Evolutionary conservation across 1,140 invertebrate genomes (phyloP), one percentile per base, ranked within the genome.

Genomic region (Pantala flavescens): DNA sequence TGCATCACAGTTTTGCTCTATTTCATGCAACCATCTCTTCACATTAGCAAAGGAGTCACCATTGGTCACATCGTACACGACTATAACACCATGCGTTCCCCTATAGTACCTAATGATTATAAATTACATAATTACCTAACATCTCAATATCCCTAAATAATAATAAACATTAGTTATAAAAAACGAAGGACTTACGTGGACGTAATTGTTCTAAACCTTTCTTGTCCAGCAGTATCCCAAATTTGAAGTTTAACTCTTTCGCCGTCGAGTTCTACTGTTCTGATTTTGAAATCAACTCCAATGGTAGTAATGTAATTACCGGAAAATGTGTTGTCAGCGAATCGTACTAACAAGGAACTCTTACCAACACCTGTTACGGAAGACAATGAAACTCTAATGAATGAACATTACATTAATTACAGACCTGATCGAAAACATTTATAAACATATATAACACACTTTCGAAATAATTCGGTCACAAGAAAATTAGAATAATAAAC

Each of bases 271-370:
- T 93, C 91, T 77, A 99, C 90, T 76, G 97, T 99, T 80, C 96
- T 88, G 80, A 99, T 99, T 89, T 99, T 99, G 84, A 99, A 99
- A 86, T 99, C 98, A 43, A 99, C 98, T 74, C 98, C 98, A 84
- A 99, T 99, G 28, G 98, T 99, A 55, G 97, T 99, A 81, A 99
- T 99, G 81, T 99, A 99, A 87, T 93, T 98, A 76, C 96, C 95
- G 80, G 94, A 94, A 83, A 99, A 99, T 76, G 95, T 97, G 84
- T 98, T 98, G 83, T 99, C 98, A 43, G 97, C 95, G 85, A 99
- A 99, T 76, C 97, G 86, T 74, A 99, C 85, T n/a, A 99, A 87
- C 43, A 99, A 86, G 80, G 96, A 98, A 85, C 96, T 98, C 85
- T 99, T 99, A 71, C 98, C 97, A 77, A 99, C 97, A 85, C 97